phyloP scores from a whole-genome alignment of 2,888 invertebrate species.

The Osmoderma eremita region DNA sequence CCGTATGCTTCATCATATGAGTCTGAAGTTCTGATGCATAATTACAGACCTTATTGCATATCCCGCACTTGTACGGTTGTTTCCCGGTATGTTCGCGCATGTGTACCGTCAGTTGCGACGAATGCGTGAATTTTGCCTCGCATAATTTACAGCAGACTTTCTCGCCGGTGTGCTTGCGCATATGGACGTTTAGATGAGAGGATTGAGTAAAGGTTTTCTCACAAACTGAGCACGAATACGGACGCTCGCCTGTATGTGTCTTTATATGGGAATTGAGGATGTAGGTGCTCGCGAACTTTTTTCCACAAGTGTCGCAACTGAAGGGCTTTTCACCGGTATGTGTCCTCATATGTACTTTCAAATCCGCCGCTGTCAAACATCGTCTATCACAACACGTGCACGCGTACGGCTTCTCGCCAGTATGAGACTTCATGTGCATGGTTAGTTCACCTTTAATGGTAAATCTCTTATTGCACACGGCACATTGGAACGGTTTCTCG shows the following conservation, averaged over 20 bases:
- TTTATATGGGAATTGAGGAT: slow-evolving; percentile 70
- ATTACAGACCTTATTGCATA: slow-evolving; percentile 60
- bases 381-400: slow-evolving; percentile 68
- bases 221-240: slow-evolving; percentile 68
- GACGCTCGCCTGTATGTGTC: slow-evolving; percentile 72
- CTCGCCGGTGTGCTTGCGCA: slow-evolving; percentile 70
- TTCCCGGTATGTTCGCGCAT: slow-evolving; percentile 62
- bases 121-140: slow-evolving; percentile 59
- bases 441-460: slow-evolving; percentile 61
- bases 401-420: slow-evolving; percentile 66
- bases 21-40: slow-evolving; percentile 58
- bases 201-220: slow-evolving; percentile 71
- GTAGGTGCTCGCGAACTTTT: slow-evolving; percentile 70
- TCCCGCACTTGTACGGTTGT: slow-evolving; percentile 60
- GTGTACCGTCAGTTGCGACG: slow-evolving; percentile 61
- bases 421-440: slow-evolving; percentile 68
- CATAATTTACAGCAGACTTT: slow-evolving; percentile 60
- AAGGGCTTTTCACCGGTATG: slow-evolving; percentile 62
- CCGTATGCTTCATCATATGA: slow-evolving; percentile 60
- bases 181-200: slow-evolving; percentile 69
- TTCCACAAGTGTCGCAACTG: slow-evolving; percentile 57
- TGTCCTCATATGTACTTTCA: slow-evolving; percentile 66
- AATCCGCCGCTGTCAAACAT: slow-evolving; percentile 67
- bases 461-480: slow-evolving; percentile 59
- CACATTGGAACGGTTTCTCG: slow-evolving; percentile 61